phyloP scores from a whole-genome alignment of 2,888 invertebrate genomes.

The Nemotelus pantherinus region DNA sequence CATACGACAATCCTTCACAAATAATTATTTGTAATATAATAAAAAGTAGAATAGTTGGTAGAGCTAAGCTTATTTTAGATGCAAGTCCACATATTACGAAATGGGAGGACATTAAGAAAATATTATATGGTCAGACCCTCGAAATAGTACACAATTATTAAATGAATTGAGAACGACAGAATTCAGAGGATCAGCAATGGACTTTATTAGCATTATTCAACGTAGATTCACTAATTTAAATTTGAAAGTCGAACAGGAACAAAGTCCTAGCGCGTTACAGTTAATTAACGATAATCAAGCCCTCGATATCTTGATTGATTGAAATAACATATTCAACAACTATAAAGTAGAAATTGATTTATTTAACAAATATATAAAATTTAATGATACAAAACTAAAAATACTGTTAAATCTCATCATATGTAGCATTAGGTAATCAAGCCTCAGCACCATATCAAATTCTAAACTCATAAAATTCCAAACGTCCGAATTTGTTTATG shows the following conservation, averaged over 20 bases:
- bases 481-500: too few relatives aligned
- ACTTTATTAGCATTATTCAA: constrained; percentile 5
- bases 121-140: not conserved
- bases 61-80: constrained; percentile 14
- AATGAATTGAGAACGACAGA: not conserved
- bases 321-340: constrained; percentile 1
- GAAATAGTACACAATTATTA: not conserved
- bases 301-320: not conserved
- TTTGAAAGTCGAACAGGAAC: constrained; percentile 15
- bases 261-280: not conserved
- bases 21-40: constrained; percentile 2
- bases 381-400: not conserved
- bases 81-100: not conserved
- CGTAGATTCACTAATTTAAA: constrained; percentile 7
- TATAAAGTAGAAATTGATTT: constrained; percentile 1
- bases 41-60: constrained; percentile 26
- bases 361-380: constrained; percentile 2
- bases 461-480: too few relatives aligned
- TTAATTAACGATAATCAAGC: constrained; percentile 3
- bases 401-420: too few relatives aligned
- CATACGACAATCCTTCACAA: constrained; percentile 7
- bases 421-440: too few relatives aligned
- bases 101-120: constrained; percentile 5
- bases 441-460: too few relatives aligned
- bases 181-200: constrained; percentile 13